These are phyloP conservation scores for Cordilura impudica DNA, from an alignment of 2,888 invertebrate species.

Conservation along the genomic window DNA sequence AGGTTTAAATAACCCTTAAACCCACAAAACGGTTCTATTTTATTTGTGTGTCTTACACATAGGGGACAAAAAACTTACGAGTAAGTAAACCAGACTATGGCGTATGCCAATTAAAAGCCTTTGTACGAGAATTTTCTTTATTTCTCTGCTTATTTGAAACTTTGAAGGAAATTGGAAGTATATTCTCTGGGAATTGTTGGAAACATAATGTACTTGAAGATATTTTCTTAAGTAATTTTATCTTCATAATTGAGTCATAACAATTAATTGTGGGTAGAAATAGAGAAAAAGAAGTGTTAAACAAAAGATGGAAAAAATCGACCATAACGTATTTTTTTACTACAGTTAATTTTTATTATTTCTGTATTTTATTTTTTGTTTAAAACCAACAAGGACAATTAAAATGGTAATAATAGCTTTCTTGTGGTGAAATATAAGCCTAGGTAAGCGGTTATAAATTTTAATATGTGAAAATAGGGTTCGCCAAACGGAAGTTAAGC, in stretches of 20 bases:
- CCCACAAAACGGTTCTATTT: conserved; percentile 29
- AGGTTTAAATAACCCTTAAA: conserved; percentile 57
- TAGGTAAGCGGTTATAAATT: conserved; percentile 5
- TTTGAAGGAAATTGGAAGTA: conserved; percentile 44
- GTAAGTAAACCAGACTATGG: neutral
- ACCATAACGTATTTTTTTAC: conserved; percentile 24
- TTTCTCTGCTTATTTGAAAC: conserved; percentile 13
- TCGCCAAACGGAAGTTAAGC: too few species aligned
- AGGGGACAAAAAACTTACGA: neutral
- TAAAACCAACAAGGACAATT: conserved; percentile 29
- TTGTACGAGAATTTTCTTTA: neutral
- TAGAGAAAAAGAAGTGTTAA: too few species aligned
- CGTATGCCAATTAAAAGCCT: conserved; percentile 52
- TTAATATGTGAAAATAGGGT: too few species aligned
- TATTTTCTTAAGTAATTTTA: conserved; percentile 66
- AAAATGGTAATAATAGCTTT: neutral
- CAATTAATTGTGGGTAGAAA: conserved; percentile 72
- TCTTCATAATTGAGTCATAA: conserved; percentile 75
- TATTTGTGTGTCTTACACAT: conserved; percentile 1
- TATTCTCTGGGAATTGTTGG: neutral
- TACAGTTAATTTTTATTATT: conserved; percentile 46
- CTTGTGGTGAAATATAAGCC: conserved; percentile 8
- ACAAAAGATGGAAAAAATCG: neutral
- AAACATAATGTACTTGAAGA: neutral
- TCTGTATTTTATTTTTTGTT: conserved; percentile 11